Base-by-base conservation (phyloP, 2,113 vertebrate species). In the Corythornis vintsioides region DNA sequence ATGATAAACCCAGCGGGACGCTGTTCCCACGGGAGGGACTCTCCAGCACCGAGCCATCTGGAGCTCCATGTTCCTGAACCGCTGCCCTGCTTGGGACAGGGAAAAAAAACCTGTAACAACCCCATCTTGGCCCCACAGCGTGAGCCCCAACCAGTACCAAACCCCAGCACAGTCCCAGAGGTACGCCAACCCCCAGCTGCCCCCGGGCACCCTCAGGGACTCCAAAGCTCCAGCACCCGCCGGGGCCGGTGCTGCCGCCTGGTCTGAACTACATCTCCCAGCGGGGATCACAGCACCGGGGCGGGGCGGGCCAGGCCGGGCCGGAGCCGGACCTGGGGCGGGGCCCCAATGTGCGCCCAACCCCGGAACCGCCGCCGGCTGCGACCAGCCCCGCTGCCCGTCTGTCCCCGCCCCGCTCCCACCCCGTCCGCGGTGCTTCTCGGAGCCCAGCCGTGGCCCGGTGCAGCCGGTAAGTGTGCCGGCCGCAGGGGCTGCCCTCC, bases 21-120 rank as follows among this genome's bases (percentile, higher is more conserved):
- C 1, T 0, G 11, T 71, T 8, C 9, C 61, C 28, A 2, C 0
- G 1, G 22, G n/a, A 6, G 28, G 8, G 35, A 56, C 38, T 25
- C 59, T 64, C 21, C 57, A 47, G 53, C 47, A 25, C 31, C 3
- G 48, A 83, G 14, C 12, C 14, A 10, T 1, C 20, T 1, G 47
- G 8, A 21, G 17, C 45, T 28, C 19, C 50, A 3, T 7, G 9
- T 26, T 31, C 59, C 35, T 3, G 17, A 74, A 26, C 24, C 3
- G 1, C 38, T 22, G 16, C 24, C 10, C 11, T 16, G 4, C 26
- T 1, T 6, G 31, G 31, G 33, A 16, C 20, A n/a, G 7, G 13
- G 33, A 13, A 45, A 77, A 77, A 26, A 43, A 79, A 83, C 15
- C 6, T 40, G 9, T 16, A 7, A 43, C 72, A 69, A 43, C 10